These are phyloP conservation scores for Magallana gigas DNA, from an alignment of 1,140 invertebrate genomes.

Conservation along the genomic window DNA sequence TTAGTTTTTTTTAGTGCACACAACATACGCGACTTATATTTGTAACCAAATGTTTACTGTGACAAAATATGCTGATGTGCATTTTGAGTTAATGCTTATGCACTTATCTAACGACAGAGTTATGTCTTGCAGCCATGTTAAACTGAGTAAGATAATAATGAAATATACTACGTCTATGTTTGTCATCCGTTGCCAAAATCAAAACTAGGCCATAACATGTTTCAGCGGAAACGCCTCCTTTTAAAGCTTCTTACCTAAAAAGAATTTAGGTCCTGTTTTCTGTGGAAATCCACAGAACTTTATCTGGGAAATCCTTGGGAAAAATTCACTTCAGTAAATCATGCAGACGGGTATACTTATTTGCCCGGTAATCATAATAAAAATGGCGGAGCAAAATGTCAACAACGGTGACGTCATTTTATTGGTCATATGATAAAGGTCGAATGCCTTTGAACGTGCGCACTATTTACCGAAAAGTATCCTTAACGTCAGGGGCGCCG, in stretches of 20 bases:
- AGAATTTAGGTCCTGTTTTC: neutral
- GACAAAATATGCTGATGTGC: too few species aligned
- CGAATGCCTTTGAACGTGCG: neutral
- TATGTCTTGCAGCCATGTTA: too few species aligned
- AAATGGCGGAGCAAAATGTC: slow-evolving; percentile 34
- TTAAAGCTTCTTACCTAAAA: neutral
- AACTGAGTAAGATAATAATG: too few species aligned
- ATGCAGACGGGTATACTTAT: neutral
- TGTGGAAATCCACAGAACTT: slow-evolving; percentile 22
- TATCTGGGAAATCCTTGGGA: neutral
- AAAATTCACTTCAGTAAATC: neutral
- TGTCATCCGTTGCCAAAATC: slow-evolving; percentile 25
- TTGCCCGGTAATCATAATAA: slow-evolving; percentile 13
- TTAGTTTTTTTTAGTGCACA: too few species aligned
- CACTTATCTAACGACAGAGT: too few species aligned
- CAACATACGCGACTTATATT: too few species aligned
- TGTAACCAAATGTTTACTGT: too few species aligned
- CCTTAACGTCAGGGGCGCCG: neutral
- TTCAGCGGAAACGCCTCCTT: slow-evolving; percentile 1
- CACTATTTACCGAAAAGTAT: neutral
- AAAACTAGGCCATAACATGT: slow-evolving; percentile 30
- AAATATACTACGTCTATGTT: neutral
- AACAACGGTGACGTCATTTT: slow-evolving; percentile 26
- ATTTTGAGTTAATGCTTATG: too few species aligned
- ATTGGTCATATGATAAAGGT: slow-evolving; percentile 30